A percentile compares a stretch with the other conserved stretches of the same genome.
Evolutionary conservation across 2,888 invertebrate species (phyloP).

Genomic region (Diaprepes abbreviatus): DNA sequence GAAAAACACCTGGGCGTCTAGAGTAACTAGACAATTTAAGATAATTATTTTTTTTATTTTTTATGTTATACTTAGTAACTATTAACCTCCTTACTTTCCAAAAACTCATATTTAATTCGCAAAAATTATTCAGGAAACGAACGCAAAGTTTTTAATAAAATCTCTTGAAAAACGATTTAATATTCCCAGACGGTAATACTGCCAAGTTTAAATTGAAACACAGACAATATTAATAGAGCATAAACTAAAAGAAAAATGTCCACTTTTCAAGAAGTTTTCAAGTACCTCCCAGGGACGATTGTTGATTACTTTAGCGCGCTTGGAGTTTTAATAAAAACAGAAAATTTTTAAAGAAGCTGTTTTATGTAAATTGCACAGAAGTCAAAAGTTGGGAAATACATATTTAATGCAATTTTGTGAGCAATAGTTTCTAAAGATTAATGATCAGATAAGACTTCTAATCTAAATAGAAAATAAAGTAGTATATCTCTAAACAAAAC

Average conservation of each 20-base stretch:
- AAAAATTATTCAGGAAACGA: constrained; percentile 34
- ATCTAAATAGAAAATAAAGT: no score
- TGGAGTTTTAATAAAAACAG: constrained; percentile 39
- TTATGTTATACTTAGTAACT: no score
- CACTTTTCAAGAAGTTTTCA: constrained; percentile 42
- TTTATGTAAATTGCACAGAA: constrained; percentile 27
- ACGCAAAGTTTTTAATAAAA: constrained; percentile 41
- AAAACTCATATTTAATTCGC: constrained; percentile 28
- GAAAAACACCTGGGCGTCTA: no score
- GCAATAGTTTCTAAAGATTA: background rate
- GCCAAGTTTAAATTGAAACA: constrained; percentile 49
- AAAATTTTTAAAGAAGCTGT: constrained; percentile 24
- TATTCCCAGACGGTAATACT: constrained; percentile 46
- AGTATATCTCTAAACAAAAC: no score
- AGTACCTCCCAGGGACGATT: constrained; percentile 44
- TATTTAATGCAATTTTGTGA: constrained; percentile 13
- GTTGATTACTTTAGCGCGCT: constrained; percentile 41
- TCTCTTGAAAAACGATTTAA: constrained; percentile 45
- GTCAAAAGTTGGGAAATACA: constrained; percentile 8
- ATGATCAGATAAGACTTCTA: no score
- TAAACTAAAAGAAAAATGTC: constrained; percentile 50
- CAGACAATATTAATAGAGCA: constrained; percentile 51
- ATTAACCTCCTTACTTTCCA: no score
- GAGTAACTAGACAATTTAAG: no score
- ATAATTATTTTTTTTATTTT: no score